phyloP scores from a whole-genome alignment of 2,797 vertebrate genomes.

The Pseudomugil gertrudae region DNA sequence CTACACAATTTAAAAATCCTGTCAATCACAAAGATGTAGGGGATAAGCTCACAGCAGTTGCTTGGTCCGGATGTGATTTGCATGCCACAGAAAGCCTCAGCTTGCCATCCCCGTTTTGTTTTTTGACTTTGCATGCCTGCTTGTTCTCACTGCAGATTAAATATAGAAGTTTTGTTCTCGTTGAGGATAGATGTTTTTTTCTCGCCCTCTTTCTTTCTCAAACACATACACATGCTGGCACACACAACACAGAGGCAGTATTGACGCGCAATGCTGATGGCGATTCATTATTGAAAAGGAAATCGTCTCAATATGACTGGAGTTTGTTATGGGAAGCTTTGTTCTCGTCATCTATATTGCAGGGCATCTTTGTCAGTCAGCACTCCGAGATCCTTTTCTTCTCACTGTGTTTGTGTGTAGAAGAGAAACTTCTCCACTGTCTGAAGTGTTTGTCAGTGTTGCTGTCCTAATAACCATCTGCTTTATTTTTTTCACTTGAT shows the following conservation, averaged over 20 bases:
- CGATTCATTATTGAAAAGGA: conserved; percentile 86
- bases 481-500: conserved; percentile 77
- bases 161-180: conserved; percentile 87
- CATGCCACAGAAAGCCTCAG: conserved; percentile 81
- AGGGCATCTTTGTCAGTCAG: conserved; percentile 83
- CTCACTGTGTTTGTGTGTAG: conserved; percentile 70
- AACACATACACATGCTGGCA: conserved; percentile 29
- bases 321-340: conserved; percentile 84
- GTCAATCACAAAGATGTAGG: conserved; percentile 82
- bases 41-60: conserved; percentile 79
- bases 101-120: conserved; percentile 81
- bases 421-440: conserved; percentile 59
- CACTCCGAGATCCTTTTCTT: conserved; percentile 71
- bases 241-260: conserved; percentile 67
- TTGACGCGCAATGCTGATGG: conserved; percentile 81
- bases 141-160: conserved; percentile 84
- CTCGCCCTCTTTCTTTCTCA: conserved; percentile 22
- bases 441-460: conserved; percentile 78
- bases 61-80: conserved; percentile 81
- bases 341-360: conserved; percentile 86
- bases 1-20: conserved; percentile 84
- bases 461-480: conserved; percentile 76
- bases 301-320: conserved; percentile 82
- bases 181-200: conserved; percentile 75
- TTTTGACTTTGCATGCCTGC: conserved; percentile 81